Conservation (phyloP, 2,797 vertebrate genomes). For the Apogon talboti region DNA sequence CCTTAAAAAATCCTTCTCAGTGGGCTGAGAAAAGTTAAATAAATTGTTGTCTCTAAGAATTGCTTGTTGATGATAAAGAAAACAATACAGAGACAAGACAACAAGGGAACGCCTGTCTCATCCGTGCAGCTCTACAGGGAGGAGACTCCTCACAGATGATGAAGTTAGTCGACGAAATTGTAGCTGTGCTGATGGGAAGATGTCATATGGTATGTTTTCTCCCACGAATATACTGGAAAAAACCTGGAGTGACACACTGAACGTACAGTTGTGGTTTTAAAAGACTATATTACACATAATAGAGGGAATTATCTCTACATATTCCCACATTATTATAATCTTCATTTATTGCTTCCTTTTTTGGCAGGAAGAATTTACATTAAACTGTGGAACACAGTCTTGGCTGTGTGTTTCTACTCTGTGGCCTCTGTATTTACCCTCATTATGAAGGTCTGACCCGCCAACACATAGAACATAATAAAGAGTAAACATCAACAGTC, state of each 20-base stretch:
- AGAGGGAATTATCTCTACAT: slow-evolving; percentile 29
- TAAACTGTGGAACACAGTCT: slow-evolving; percentile 44
- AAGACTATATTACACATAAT: not conserved
- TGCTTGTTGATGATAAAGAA: slow-evolving; percentile 56
- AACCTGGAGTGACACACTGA: not conserved
- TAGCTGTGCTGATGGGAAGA: slow-evolving; percentile 28
- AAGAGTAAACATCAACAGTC: slow-evolving; percentile 60
- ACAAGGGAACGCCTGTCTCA: slow-evolving; percentile 35
- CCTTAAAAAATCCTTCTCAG: slow-evolving; percentile 48
- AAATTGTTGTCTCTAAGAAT: slow-evolving; percentile 57
- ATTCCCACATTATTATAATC: slow-evolving; percentile 12
- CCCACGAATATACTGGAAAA: not conserved
- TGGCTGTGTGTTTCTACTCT: slow-evolving; percentile 29
- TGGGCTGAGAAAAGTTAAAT: slow-evolving; percentile 45
- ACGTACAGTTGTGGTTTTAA: not conserved
- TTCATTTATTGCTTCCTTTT: slow-evolving; percentile 42
- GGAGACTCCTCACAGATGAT: slow-evolving; percentile 48
- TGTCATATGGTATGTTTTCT: slow-evolving; percentile 28
- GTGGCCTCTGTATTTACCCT: slow-evolving; percentile 53
- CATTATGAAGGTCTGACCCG: slow-evolving; percentile 66
- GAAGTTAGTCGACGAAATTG: slow-evolving; percentile 54
- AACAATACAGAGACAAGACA: slow-evolving; percentile 50
- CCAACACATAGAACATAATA: slow-evolving; percentile 55
- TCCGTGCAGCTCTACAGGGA: slow-evolving; percentile 50
- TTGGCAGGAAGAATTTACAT: slow-evolving; percentile 35